Evolutionary conservation across 2,888 invertebrate species (phyloP), one percentile per base, ranked within the genome.

Genomic region (Venusia cambrica): DNA sequence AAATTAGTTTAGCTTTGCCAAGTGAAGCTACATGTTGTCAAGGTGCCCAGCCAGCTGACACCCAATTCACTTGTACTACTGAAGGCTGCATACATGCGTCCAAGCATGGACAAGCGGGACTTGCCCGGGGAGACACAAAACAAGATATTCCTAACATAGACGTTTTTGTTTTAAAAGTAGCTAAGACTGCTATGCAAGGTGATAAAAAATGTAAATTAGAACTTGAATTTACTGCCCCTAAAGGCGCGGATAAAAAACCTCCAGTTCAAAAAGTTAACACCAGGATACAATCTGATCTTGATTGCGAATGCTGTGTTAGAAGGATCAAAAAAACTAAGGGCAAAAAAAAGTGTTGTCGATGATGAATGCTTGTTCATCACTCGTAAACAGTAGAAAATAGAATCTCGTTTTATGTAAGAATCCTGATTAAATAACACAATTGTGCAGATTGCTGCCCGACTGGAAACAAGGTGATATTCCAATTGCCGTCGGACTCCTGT

Each of bases 221-320:
- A 66, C 54, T 93, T 51, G 92, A 92, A 59, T 72, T 93, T 55
- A 90, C 89, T 31, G 90, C 92, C 0, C 93, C 92, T 0, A 91
- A 90, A 53, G 90, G 89, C 0, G 80, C 85, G 0, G 89, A 90
- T 36, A 80, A 88, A 39, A 85, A 84, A 38, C 87, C 87, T 0
- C 89, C 89, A 0, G 69, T 90, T 3, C 21, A 63, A 52, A 77
- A 73, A 70, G 50, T 57, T 9, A 67, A 76, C 51, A 57, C 57
- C 17, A 65, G 64, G 49, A 54, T 78, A 16, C 80, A 79, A 48
- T 80, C 81, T 4, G 77, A 85, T 14, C 62, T 63, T 15, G 77
- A 81, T 38, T 85, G 85, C 37, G 59, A 61, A 26, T 85, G 84
- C 54, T 73, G 61, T 44, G 47, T 66, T 6, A 56, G 58, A 48